phyloP scores from a whole-genome alignment of 2,797 vertebrate genomes.

The Melanotaenia nigrans region DNA sequence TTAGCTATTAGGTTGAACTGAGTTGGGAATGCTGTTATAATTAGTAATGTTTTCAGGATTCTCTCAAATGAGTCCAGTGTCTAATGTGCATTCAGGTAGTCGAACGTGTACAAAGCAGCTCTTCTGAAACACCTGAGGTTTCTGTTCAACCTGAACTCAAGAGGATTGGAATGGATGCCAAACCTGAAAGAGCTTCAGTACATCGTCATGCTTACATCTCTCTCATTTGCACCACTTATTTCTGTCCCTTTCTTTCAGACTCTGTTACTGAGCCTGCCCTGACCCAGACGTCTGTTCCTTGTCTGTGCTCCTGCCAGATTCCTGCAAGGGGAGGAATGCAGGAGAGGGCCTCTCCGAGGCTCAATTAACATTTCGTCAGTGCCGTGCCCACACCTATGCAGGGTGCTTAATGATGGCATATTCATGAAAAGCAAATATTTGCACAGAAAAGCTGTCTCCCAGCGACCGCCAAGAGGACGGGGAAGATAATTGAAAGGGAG shows the following conservation, averaged over 20 bases:
- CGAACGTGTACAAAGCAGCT: constrained; percentile 25
- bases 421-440: constrained; percentile 81
- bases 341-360: constrained; percentile 63
- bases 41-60: constrained; percentile 7
- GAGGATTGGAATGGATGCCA: constrained; percentile 4
- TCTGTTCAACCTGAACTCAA: constrained; percentile 18
- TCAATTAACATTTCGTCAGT: constrained; percentile 77
- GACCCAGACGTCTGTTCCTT: constrained; percentile 77
- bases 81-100: constrained; percentile 24
- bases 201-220: constrained; percentile 11
- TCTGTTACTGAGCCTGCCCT: constrained; percentile 60
- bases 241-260: constrained; percentile 22
- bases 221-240: constrained; percentile 14
- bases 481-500: constrained; percentile 74
- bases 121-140: constrained; percentile 19
- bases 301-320: constrained; percentile 78
- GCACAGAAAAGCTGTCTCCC: constrained; percentile 72
- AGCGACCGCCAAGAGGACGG: constrained; percentile 57
- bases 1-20: constrained; percentile 8
- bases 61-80: constrained; percentile 11
- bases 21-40: constrained; percentile 18
- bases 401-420: constrained; percentile 69
- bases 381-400: constrained; percentile 69
- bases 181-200: constrained; percentile 4
- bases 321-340: constrained; percentile 72